phyloP scores from a whole-genome alignment of 2,888 invertebrate genomes.

The Folsomia manolachei region DNA sequence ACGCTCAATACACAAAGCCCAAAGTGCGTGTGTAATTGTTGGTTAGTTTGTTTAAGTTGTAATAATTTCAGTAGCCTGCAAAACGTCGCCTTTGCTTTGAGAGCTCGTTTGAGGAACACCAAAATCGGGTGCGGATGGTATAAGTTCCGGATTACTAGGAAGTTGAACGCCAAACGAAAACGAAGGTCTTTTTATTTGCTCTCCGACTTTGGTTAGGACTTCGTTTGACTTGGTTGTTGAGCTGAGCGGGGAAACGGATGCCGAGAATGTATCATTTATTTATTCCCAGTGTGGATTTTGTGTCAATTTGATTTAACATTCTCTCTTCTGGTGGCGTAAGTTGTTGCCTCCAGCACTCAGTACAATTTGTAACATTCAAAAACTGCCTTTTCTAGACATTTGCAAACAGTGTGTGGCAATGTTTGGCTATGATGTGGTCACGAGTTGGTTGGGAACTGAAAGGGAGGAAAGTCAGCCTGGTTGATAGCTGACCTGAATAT shows the following conservation, averaged over 20 bases:
- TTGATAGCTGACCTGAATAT: not conserved
- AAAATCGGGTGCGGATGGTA: no score
- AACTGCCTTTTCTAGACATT: not conserved
- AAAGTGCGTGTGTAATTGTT: no score
- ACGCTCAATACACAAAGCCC: no score
- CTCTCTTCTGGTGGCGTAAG: not conserved
- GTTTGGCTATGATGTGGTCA: no score
- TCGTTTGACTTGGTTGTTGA: no score
- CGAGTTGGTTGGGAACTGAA: no score
- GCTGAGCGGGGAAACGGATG: not conserved
- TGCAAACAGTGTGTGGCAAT: not conserved
- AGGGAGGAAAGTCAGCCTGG: not conserved
- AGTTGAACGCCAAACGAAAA: not conserved
- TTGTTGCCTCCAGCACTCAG: not conserved
- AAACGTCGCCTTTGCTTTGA: no score
- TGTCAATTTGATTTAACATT: constrained; percentile 19
- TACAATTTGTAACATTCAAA: not conserved
- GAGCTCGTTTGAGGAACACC: no score
- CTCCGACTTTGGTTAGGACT: not conserved
- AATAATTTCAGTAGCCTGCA: no score
- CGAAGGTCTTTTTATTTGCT: not conserved
- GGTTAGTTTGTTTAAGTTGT: no score
- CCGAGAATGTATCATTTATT: constrained; percentile 8
- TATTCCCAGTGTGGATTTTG: constrained; percentile 11
- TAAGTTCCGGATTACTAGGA: not conserved